These are phyloP conservation scores for Gavia stellata DNA, from an alignment of 2,113 vertebrate species.

Conservation along the genomic window DNA sequence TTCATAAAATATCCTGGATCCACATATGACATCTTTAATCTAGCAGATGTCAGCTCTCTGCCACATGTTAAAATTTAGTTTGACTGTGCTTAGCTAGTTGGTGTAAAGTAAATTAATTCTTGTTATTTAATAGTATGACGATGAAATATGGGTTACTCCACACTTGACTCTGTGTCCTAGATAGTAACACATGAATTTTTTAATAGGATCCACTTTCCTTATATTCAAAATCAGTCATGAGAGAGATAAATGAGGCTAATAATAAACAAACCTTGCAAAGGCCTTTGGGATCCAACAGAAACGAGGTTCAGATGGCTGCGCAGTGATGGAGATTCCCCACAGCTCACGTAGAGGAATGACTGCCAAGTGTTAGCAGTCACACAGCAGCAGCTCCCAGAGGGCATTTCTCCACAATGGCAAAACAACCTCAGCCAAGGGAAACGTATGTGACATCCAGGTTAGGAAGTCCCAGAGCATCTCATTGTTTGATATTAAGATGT, in stretches of 20 bases:
- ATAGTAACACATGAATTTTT: not conserved
- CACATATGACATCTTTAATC: not conserved
- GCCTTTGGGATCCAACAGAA: constrained; percentile 13
- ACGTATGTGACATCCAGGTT: not conserved
- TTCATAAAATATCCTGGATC: not conserved
- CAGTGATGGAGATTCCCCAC: constrained; percentile 1
- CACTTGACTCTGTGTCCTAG: not conserved
- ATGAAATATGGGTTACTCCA: constrained; percentile 12
- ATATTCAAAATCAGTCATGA: constrained; percentile 36
- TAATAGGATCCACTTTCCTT: not conserved
- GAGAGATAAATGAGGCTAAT: constrained; percentile 39
- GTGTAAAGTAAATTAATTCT: not conserved
- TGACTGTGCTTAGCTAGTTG: not conserved
- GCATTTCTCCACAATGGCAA: not conserved
- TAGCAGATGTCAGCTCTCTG: not conserved
- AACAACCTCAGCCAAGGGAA: not conserved
- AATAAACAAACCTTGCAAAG: constrained; percentile 40
- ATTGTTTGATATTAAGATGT: not conserved
- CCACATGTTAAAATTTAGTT: not conserved
- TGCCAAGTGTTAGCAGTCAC: constrained; percentile 14
- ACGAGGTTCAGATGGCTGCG: constrained; percentile 37
- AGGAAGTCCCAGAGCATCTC: not conserved
- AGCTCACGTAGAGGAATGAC: not conserved
- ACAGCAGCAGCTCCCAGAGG: not conserved
- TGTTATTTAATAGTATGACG: not conserved